These are phyloP conservation scores for Trypoxylus dichotomus DNA, from an alignment of 1,140 invertebrate genomes.

Conservation along the genomic window DNA sequence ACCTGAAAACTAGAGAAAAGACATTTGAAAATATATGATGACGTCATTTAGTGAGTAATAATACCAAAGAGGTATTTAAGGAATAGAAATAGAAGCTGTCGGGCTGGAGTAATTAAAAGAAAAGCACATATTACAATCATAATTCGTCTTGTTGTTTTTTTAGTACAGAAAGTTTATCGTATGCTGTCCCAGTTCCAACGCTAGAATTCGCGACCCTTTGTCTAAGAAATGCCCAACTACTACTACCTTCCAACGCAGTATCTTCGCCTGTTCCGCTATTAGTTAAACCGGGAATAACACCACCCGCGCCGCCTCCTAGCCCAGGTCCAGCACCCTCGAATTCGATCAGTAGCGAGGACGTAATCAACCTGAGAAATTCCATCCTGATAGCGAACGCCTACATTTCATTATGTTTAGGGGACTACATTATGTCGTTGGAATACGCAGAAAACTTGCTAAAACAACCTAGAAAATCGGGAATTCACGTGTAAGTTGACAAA, in stretches of 20 bases:
- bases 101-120: too few species aligned
- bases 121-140: too few species aligned
- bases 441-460: slow-evolving; percentile 71
- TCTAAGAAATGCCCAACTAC: slow-evolving; percentile 78
- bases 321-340: slow-evolving; percentile 52
- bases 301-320: slow-evolving; percentile 45
- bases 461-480: slow-evolving; percentile 66
- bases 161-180: slow-evolving; percentile 66
- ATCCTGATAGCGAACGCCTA: slow-evolving; percentile 81
- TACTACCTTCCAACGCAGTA: slow-evolving; percentile 56
- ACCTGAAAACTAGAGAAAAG: too few species aligned
- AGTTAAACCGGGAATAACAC: slow-evolving; percentile 48
- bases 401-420: slow-evolving; percentile 80
- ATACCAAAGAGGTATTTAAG: too few species aligned
- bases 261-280: slow-evolving; percentile 45
- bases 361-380: slow-evolving; percentile 63
- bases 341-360: slow-evolving; percentile 50
- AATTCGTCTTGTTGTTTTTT: slow-evolving; percentile 25
- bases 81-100: too few species aligned
- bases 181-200: slow-evolving; percentile 82
- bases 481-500: slow-evolving; percentile 60
- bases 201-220: slow-evolving; percentile 88
- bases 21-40: too few species aligned
- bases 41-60: too few species aligned
- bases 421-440: slow-evolving; percentile 79